phyloP scores from a whole-genome alignment of 2,113 vertebrate species.

The Tonatia bakeri region DNA sequence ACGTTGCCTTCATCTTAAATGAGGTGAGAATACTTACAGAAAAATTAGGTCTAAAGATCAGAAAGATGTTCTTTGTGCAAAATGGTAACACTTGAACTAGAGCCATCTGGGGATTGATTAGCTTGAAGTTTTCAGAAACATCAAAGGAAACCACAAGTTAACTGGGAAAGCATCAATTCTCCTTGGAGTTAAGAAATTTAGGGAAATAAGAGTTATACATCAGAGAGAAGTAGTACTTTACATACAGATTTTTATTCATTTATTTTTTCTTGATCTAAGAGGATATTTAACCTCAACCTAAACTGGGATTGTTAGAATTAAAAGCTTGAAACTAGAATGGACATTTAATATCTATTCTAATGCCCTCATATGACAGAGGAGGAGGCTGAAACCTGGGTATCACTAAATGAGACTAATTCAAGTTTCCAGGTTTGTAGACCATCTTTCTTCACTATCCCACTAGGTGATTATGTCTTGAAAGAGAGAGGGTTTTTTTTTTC shows the following conservation, averaged over 20 bases:
- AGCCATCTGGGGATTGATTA: slow-evolving; percentile 60
- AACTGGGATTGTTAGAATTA: not conserved
- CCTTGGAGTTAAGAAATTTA: slow-evolving; percentile 38
- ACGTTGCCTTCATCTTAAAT: not conserved
- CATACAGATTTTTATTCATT: not conserved
- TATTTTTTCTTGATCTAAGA: slow-evolving; percentile 55
- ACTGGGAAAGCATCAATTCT: slow-evolving; percentile 52
- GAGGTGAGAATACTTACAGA: not conserved
- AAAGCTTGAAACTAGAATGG: not conserved
- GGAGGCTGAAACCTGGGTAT: not conserved
- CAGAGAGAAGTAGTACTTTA: slow-evolving; percentile 47
- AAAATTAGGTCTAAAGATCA: slow-evolving; percentile 44
- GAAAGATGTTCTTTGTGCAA: slow-evolving; percentile 31
- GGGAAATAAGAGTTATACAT: slow-evolving; percentile 54
- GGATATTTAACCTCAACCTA: slow-evolving; percentile 23
- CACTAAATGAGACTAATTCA: too few species aligned
- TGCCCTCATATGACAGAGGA: not conserved
- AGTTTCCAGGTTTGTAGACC: not conserved
- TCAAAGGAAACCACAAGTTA: slow-evolving; percentile 58
- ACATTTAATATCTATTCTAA: not conserved
- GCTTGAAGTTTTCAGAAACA: slow-evolving; percentile 52
- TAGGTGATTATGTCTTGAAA: not conserved
- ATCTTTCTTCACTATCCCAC: too few species aligned
- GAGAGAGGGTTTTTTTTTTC: not conserved
- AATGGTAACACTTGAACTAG: slow-evolving; percentile 31